Evolutionary conservation across 2,113 vertebrate genomes (phyloP).

Genomic region (Dasyurus viverrinus): DNA sequence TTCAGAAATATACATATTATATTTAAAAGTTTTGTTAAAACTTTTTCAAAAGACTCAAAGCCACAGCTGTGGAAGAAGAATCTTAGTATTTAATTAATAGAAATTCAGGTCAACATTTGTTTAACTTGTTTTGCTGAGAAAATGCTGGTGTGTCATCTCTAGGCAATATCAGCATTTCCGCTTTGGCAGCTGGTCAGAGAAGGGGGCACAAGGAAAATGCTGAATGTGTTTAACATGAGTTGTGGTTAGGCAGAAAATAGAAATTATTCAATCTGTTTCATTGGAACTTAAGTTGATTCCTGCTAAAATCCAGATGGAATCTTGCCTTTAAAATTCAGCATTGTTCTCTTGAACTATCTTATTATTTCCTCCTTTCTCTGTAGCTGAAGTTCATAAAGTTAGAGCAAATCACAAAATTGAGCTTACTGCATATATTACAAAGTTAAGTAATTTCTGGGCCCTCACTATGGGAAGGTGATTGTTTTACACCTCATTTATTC

Average conservation of each 20-base stretch:
- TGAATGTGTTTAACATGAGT: neutral
- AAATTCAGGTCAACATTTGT: neutral
- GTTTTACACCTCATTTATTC: neutral
- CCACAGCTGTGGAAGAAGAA: neutral
- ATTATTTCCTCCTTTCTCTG: neutral
- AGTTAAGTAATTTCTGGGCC: neutral
- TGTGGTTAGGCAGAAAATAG: conserved; percentile 1
- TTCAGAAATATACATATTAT: neutral
- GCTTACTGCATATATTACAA: neutral
- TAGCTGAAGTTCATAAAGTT: neutral
- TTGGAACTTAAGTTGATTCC: neutral
- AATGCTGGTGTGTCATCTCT: neutral
- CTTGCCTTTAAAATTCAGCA: neutral
- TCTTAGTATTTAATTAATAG: neutral
- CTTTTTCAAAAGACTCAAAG: neutral
- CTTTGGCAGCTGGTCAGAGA: neutral
- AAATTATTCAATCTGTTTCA: neutral
- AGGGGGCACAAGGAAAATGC: neutral
- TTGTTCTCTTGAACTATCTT: neutral
- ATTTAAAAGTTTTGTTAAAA: neutral
- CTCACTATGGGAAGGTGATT: neutral
- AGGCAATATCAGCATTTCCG: neutral
- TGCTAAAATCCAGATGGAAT: neutral
- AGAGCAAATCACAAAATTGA: neutral
- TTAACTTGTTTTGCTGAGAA: neutral